Evolutionary conservation across 2,113 vertebrate genomes (phyloP).

Genomic region (Phrynosoma platyrhinos): DNA sequence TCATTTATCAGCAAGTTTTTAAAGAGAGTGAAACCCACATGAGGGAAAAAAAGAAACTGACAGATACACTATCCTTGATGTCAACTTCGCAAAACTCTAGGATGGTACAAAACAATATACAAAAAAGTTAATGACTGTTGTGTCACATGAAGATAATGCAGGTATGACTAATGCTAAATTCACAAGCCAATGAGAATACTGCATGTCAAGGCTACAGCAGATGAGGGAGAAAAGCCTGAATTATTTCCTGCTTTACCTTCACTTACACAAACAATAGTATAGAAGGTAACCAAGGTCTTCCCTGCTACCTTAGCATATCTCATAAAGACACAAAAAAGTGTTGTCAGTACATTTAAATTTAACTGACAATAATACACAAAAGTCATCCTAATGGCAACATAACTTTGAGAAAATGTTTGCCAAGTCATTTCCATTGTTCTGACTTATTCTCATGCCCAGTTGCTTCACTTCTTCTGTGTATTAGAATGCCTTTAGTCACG

Average conservation of each 20-base stretch:
- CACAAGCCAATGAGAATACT: background rate
- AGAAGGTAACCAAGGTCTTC: conserved; percentile 11
- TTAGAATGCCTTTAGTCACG: too few relatives aligned
- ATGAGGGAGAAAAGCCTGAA: background rate
- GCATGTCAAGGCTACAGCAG: background rate
- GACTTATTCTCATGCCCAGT: background rate
- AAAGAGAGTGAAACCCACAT: too few relatives aligned
- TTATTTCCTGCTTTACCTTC: background rate
- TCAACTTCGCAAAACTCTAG: background rate
- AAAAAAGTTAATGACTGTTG: background rate
- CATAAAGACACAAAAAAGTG: background rate
- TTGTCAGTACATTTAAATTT: background rate
- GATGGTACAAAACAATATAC: background rate
- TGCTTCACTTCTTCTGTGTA: too few relatives aligned
- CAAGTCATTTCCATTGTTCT: too few relatives aligned
- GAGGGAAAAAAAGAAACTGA: too few relatives aligned
- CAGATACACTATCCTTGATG: too few relatives aligned
- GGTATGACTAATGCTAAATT: background rate
- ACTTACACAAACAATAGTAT: background rate
- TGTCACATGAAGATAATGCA: background rate
- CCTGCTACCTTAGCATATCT: background rate
- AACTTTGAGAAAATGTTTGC: background rate
- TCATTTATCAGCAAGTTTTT: too few relatives aligned
- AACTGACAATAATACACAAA: background rate
- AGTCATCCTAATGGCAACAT: background rate